Evolutionary conservation across 2,113 vertebrate species (phyloP), one percentile per base, ranked within the genome.

Genomic region (Neogobius melanostomus): DNA sequence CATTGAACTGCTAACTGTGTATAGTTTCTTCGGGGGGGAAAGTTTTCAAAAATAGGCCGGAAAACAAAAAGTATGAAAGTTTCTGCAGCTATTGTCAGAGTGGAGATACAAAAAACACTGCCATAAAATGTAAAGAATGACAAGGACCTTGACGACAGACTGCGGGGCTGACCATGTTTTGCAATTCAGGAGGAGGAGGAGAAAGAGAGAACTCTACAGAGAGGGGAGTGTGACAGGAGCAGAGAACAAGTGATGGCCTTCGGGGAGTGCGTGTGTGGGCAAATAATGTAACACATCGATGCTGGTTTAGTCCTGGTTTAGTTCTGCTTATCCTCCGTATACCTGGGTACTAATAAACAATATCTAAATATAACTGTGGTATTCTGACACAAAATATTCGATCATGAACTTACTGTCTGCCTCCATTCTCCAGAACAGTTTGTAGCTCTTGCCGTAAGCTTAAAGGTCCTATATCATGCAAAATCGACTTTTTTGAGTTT

Each of bases 101-200:
- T 9, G 11, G 7, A 61, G 42, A 44, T 42, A 61, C 59, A 61
- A 61, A 61, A 21, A 61, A 61, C 59, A 45, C 11, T 44, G 42
- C 42, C 43, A n/a, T 11, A 81, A 14, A 5, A 8, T 11, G 53
- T 76, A 68, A 66, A 66, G 56, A 64, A 77, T 68, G 65, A 77
- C 36, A 75, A 52, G 69, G 66, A 77, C 77, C 82, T 81, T 86
- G 71, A 78, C 62, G 68, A 64, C 52, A 74, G 50, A n/a, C 61
- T 51, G 8, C 64, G 46, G 56, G 48, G 0, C 21, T 57, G 66
- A 61, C 46, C 67, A 72, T 69, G 74, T 72, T 72, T 83, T 47
- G 71, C 65, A 42, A 49, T 61, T 65, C 68, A 28, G 28, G 66
- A 77, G 73, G 45, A 72, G 71, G 72, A 61, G 64, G 62, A 71